Evolutionary conservation across 92 coral and sea anemone species (phyloP).

Genomic region (Scolanthus callimorphus): DNA sequence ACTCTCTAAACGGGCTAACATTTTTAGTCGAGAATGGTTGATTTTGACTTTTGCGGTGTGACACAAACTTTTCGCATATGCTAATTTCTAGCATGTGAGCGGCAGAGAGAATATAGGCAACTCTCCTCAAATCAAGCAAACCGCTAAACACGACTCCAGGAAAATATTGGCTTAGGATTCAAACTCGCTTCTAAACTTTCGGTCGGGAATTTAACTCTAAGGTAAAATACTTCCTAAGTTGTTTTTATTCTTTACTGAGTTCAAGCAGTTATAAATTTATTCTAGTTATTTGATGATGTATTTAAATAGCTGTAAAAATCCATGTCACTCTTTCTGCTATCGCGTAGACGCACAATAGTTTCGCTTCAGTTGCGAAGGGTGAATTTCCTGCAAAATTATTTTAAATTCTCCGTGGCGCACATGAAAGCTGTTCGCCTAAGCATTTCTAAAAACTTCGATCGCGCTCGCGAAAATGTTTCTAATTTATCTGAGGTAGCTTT

Average conservation of each 20-base stretch:
- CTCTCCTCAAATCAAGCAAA: conserved; percentile 13
- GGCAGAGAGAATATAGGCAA: conserved; percentile 52
- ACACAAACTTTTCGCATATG: conserved; percentile 86
- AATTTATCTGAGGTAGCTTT: background rate
- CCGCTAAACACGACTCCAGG: background rate
- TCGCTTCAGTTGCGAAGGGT: conserved; percentile 31
- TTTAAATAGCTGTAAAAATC: conserved; percentile 97
- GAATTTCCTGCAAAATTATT: conserved; percentile 4
- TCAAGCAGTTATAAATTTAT: conserved; percentile 95
- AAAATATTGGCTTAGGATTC: background rate
- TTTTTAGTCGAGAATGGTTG: conserved; percentile 47
- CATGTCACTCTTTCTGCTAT: conserved; percentile 96
- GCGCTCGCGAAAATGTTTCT: background rate
- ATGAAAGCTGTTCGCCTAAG: background rate
- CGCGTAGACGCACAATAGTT: conserved; percentile 64
- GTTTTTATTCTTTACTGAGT: conserved; percentile 88
- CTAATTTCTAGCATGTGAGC: conserved; percentile 87
- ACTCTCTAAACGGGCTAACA: conserved; percentile 48
- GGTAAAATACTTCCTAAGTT: conserved; percentile 47
- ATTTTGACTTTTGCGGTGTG: conserved; percentile 65
- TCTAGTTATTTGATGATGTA: conserved; percentile 85
- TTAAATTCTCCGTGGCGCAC: background rate
- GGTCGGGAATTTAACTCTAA: conserved; percentile 18
- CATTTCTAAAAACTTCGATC: background rate
- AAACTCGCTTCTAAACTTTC: conserved; percentile 1